Evolutionary conservation across 2,797 vertebrate genomes (phyloP).

Genomic region (Pangasius djambal): DNA sequence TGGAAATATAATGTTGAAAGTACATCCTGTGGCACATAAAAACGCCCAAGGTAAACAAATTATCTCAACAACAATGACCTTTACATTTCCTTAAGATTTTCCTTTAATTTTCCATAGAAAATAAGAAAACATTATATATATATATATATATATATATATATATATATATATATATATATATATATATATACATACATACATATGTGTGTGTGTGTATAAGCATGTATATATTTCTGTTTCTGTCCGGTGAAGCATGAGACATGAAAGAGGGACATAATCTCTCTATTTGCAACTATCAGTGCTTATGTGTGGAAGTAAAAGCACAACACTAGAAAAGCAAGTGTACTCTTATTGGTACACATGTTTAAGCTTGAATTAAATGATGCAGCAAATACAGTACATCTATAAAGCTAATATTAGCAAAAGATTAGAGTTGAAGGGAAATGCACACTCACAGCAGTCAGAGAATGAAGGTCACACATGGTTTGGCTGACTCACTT

Average conservation of each 20-base stretch:
- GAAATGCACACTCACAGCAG: background rate
- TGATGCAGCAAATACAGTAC: background rate
- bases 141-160: background rate
- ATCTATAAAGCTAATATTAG: slow-evolving; percentile 13
- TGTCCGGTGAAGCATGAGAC: background rate
- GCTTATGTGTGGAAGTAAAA: background rate
- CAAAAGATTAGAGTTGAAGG: background rate
- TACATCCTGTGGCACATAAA: background rate
- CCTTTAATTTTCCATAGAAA: background rate
- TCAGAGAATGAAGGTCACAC: background rate
- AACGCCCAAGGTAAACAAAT: background rate
- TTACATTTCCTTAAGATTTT: background rate
- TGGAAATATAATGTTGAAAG: background rate
- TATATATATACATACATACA: background rate
- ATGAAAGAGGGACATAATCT: background rate
- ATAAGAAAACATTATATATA: background rate
- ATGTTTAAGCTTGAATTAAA: background rate
- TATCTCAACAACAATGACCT: background rate
- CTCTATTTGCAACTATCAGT: background rate
- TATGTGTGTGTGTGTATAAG: no score
- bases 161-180: background rate
- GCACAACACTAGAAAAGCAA: background rate
- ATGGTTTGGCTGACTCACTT: background rate
- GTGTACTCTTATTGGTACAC: background rate
- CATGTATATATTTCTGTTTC: background rate